These are phyloP conservation scores for Ciconia nigra DNA, from an alignment of 2,797 vertebrate species.

Conservation along the genomic window DNA sequence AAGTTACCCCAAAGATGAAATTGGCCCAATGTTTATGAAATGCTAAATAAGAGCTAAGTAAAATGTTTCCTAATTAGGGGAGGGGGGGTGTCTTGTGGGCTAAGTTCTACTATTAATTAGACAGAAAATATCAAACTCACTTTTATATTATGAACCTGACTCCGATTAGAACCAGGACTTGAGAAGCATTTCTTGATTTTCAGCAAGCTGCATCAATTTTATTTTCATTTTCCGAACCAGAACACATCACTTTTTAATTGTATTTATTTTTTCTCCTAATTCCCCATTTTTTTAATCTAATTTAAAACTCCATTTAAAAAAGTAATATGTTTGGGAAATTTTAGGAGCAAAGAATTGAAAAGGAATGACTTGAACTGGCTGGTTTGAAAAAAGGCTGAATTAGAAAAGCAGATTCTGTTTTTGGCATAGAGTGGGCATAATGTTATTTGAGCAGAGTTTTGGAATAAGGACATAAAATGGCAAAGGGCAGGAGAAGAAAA, in stretches of 20 bases:
- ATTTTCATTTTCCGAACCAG: slow-evolving; percentile 39
- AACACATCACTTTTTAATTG: slow-evolving; percentile 18
- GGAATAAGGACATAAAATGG: slow-evolving; percentile 47
- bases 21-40: slow-evolving; percentile 56
- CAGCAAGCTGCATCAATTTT: neutral
- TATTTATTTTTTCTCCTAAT: slow-evolving; percentile 17
- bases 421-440: neutral
- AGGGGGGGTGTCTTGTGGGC: neutral
- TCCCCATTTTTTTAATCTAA: neutral
- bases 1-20: slow-evolving; percentile 59
- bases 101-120: slow-evolving; percentile 37
- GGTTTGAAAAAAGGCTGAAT: slow-evolving; percentile 41
- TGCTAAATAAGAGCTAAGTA: slow-evolving; percentile 55
- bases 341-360: slow-evolving; percentile 37
- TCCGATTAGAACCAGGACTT: neutral
- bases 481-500: slow-evolving; percentile 59
- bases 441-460: slow-evolving; percentile 10
- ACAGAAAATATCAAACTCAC: neutral
- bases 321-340: slow-evolving; percentile 19
- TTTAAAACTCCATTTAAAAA: slow-evolving; percentile 42
- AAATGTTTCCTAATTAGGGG: slow-evolving; percentile 1
- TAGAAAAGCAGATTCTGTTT: slow-evolving; percentile 26
- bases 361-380: slow-evolving; percentile 6
- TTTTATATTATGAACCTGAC: neutral
- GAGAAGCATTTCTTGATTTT: neutral